Evolutionary conservation across 2,113 vertebrate genomes (phyloP).

Genomic region (Cephalopterus ornatus): DNA sequence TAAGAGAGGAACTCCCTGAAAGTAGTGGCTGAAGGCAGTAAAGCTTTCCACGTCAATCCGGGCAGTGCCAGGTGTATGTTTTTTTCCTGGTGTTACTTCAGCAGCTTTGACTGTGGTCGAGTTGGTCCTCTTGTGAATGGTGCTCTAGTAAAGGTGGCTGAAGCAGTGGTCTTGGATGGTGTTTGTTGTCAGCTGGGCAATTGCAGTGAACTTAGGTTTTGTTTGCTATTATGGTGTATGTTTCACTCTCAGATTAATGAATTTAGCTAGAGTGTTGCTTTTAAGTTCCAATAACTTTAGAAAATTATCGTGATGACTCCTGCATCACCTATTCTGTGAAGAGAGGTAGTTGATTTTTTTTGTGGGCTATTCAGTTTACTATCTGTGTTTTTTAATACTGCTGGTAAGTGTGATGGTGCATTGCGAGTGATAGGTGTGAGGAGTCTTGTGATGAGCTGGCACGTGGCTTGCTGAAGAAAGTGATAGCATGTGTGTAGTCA

Average conservation of each 20-base stretch:
- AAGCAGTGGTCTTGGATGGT: not conserved
- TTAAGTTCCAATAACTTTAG: not conserved
- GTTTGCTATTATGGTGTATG: not conserved
- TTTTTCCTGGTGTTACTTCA: not conserved
- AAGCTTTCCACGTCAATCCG: not conserved
- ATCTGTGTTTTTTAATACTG: not conserved
- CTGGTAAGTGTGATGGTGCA: not conserved
- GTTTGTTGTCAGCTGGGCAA: not conserved
- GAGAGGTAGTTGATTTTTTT: not conserved
- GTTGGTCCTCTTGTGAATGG: not conserved
- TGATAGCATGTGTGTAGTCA: not conserved
- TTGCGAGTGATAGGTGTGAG: not conserved
- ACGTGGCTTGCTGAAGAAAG: not conserved
- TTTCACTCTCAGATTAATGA: not conserved
- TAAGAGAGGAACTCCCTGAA: not conserved
- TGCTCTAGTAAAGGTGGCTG: not conserved
- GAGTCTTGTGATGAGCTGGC: not conserved
- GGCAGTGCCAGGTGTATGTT: accelerated
- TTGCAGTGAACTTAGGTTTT: not conserved
- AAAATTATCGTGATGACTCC: not conserved
- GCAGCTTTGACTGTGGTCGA: not conserved
- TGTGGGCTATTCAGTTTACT: not conserved
- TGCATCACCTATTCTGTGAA: not conserved
- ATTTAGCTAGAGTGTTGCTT: not conserved
- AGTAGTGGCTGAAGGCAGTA: not conserved